Conservation (phyloP, 2,113 vertebrate species). For the Oryzias javanicus region DNA sequence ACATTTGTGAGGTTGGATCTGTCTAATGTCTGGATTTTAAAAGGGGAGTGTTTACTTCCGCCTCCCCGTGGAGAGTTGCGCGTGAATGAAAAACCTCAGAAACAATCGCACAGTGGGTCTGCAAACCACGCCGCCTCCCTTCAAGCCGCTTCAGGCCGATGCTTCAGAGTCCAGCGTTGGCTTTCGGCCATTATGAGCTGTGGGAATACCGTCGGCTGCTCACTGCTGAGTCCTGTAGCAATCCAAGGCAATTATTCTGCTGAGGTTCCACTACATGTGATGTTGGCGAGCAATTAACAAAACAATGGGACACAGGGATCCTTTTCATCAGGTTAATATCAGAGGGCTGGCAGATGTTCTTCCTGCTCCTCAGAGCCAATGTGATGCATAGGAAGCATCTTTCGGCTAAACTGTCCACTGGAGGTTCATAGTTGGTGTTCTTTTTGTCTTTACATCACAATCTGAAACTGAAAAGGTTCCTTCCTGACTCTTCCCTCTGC, state of each 20-base stretch:
- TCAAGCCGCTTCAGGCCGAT: conserved; percentile 10
- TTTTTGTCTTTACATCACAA: too few relatives aligned
- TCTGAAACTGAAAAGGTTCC: too few relatives aligned
- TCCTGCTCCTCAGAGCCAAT: conserved; percentile 16
- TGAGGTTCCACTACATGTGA: conserved; percentile 61
- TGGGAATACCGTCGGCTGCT: conserved; percentile 5
- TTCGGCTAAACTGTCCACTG: neutral
- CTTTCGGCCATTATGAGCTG: conserved; percentile 25
- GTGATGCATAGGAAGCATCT: conserved; percentile 15
- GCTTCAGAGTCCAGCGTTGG: neutral
- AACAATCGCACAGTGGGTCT: too few relatives aligned
- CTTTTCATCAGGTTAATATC: too few relatives aligned
- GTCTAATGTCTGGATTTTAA: too few relatives aligned
- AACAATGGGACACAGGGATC: conserved; percentile 44
- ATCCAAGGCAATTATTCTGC: conserved; percentile 47
- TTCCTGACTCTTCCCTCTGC: conserved; percentile 4
- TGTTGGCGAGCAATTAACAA: conserved; percentile 52
- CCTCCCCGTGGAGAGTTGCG: conserved; percentile 9
- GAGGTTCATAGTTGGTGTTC: neutral
- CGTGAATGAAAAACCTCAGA: neutral
- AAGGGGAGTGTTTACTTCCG: too few relatives aligned
- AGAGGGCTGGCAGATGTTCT: conserved; percentile 37
- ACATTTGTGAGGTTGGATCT: too few relatives aligned
- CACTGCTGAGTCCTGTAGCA: conserved; percentile 24
- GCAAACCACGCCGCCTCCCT: too few relatives aligned